These are phyloP conservation scores for Terrapene triunguis DNA, from an alignment of 2,113 vertebrate genomes.

Conservation along the genomic window DNA sequence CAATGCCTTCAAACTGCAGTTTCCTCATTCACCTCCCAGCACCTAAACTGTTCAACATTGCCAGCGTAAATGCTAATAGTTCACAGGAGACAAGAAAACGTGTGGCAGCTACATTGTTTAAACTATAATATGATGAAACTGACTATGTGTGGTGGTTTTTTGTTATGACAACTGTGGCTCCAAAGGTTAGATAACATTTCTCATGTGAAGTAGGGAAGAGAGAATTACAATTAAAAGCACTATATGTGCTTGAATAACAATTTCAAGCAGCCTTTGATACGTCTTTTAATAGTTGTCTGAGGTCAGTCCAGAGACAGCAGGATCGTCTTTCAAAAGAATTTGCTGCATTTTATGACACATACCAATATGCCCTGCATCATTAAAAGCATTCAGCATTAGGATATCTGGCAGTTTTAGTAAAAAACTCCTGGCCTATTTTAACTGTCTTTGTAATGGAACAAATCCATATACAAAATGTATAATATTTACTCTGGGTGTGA, in stretches of 20 bases:
- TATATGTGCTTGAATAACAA: constrained; percentile 17
- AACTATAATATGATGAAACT: neutral
- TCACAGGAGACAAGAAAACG: constrained; percentile 35
- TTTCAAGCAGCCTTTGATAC: constrained; percentile 49
- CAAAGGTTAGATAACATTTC: constrained; percentile 43
- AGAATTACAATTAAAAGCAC: constrained; percentile 18
- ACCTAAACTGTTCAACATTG: neutral
- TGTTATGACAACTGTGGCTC: constrained; percentile 68
- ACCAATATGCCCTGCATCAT: neutral
- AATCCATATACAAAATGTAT: neutral
- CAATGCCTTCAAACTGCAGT: neutral
- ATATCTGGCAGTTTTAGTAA: constrained; percentile 49
- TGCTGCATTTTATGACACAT: constrained; percentile 21
- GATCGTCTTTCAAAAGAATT: constrained; percentile 24
- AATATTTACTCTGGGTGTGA: neutral
- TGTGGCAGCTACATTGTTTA: constrained; percentile 33
- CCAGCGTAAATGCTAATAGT: neutral
- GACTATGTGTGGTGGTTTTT: constrained; percentile 47
- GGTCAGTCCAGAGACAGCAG: constrained; percentile 22
- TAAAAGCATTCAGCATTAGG: constrained; percentile 5
- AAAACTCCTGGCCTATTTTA: neutral
- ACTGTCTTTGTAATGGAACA: neutral
- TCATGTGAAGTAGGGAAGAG: neutral
- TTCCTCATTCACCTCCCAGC: constrained; percentile 17
- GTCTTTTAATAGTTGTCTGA: constrained; percentile 34